Conservation (phyloP, 2,888 invertebrate genomes). For the Andricus curvator region DNA sequence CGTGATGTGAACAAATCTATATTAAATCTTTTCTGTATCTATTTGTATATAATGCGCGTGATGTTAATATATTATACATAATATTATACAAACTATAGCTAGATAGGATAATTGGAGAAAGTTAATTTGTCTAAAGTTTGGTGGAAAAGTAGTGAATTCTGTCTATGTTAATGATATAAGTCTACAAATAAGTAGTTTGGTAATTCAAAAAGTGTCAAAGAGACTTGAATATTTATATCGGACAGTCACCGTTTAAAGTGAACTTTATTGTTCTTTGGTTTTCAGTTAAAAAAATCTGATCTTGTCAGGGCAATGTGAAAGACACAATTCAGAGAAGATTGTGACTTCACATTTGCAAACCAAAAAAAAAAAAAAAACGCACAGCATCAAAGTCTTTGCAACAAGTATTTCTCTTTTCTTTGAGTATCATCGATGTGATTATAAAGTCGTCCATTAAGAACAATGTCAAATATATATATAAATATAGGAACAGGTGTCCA, state of each 20-base stretch:
- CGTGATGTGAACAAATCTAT: slow-evolving; percentile 42
- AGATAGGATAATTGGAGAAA: neutral
- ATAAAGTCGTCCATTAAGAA: neutral
- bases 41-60: slow-evolving; percentile 64
- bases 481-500: neutral
- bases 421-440: neutral
- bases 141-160: neutral
- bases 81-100: neutral
- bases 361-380: neutral
- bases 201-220: neutral
- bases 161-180: neutral
- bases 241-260: too few relatives aligned
- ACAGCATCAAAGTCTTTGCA: neutral
- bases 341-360: neutral
- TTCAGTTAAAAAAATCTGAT: too few relatives aligned
- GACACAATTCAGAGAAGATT: too few relatives aligned
- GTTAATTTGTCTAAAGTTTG: neutral
- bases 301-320: too few relatives aligned
- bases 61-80: slow-evolving; percentile 53
- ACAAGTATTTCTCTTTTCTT: slow-evolving; percentile 7
- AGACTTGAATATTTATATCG: too few relatives aligned
- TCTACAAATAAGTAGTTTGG: neutral
- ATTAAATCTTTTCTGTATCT: slow-evolving; percentile 61
- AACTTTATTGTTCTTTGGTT: too few relatives aligned
- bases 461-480: neutral